These are phyloP conservation scores for Achatina immaculata DNA, from an alignment of 1,140 invertebrate genomes.

Conservation along the genomic window DNA sequence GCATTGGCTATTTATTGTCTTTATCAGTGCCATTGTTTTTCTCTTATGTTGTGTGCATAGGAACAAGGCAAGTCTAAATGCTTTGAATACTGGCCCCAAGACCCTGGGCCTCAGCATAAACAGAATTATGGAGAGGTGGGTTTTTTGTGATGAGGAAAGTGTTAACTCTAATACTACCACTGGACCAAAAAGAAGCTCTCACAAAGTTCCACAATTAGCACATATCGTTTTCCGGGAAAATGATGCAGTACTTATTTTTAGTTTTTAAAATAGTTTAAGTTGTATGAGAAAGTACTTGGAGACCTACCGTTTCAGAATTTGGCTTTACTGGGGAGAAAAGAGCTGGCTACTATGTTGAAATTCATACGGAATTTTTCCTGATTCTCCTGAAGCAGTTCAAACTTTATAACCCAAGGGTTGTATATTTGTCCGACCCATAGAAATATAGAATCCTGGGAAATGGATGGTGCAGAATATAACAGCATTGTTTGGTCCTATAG, in stretches of 20 bases:
- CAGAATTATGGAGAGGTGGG: slow-evolving; percentile 75
- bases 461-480: too few relatives aligned
- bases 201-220: neutral
- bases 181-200: neutral
- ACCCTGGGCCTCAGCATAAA: slow-evolving; percentile 71
- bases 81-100: slow-evolving; percentile 90
- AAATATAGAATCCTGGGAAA: too few relatives aligned
- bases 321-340: too few relatives aligned
- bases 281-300: neutral
- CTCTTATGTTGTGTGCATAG: too few relatives aligned
- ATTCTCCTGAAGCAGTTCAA: neutral
- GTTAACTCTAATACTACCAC: neutral
- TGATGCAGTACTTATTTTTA: too few relatives aligned
- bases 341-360: neutral
- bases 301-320: neutral
- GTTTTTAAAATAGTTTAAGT: neutral
- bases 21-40: too few relatives aligned
- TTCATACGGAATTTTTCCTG: neutral
- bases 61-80: slow-evolving; percentile 82
- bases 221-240: neutral
- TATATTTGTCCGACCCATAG: too few relatives aligned
- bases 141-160: slow-evolving; percentile 16
- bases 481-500: too few relatives aligned
- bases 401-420: too few relatives aligned
- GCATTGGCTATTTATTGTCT: too few relatives aligned